These are phyloP conservation scores for Actenoides lindsayi DNA, from an alignment of 2,113 vertebrate genomes.

Conservation along the genomic window DNA sequence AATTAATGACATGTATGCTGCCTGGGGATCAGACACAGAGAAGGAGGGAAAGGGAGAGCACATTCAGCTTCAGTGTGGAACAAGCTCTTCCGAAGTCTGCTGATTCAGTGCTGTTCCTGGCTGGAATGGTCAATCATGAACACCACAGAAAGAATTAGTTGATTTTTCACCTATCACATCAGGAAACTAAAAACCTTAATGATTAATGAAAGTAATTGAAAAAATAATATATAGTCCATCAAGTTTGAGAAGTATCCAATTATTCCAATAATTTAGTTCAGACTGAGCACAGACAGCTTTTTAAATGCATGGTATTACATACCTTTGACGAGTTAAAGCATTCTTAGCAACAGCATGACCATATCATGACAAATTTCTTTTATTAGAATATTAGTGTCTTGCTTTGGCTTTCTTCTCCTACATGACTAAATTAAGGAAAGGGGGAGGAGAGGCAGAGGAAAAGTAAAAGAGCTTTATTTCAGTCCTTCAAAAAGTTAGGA, in stretches of 20 bases:
- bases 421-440: not conserved
- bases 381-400: not conserved
- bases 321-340: not conserved
- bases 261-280: not conserved
- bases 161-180: not conserved
- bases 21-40: not conserved
- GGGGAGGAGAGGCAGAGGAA: not conserved
- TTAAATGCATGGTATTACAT: not conserved
- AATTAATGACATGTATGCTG: not conserved
- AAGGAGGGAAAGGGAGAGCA: not conserved
- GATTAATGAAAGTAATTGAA: not conserved
- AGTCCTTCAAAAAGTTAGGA: not conserved
- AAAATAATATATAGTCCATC: not conserved
- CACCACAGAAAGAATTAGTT: not conserved
- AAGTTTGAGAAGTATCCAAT: not conserved
- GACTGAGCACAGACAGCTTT: not conserved
- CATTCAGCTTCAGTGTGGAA: fast-evolving
- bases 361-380: not conserved
- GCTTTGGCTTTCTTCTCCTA: not conserved
- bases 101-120: not conserved
- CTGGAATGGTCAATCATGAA: not conserved
- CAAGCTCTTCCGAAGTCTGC: not conserved
- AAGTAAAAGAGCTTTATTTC: not conserved
- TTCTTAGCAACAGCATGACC: not conserved
- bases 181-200: not conserved